Evolutionary conservation across 2,888 invertebrate species (phyloP).

Genomic region (Himalopsyche anomala): DNA sequence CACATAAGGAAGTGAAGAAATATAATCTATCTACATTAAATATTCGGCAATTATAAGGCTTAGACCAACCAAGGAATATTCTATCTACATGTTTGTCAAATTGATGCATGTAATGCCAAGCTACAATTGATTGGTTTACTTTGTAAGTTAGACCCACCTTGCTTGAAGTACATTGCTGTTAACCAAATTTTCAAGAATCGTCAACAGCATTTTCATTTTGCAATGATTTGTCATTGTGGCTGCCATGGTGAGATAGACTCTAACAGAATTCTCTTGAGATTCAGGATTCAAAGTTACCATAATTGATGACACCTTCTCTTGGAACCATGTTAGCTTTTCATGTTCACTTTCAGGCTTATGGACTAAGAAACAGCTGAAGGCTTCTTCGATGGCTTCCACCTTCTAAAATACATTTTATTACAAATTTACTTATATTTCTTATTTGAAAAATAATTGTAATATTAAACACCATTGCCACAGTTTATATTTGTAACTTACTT

Average conservation of each 20-base stretch:
- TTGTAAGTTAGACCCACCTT: slow-evolving; percentile 74
- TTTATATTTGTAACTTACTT: too few relatives aligned
- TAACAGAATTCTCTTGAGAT: slow-evolving; percentile 84
- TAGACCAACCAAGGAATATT: background rate
- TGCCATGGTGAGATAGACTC: slow-evolving; percentile 85
- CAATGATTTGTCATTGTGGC: slow-evolving; percentile 85
- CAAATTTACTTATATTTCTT: background rate
- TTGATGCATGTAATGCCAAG: background rate
- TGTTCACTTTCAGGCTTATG: slow-evolving; percentile 84
- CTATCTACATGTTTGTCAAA: background rate
- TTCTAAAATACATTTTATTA: slow-evolving; percentile 75
- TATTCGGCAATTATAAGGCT: too few relatives aligned
- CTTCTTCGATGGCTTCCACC: slow-evolving; percentile 91
- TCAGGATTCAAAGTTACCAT: slow-evolving; percentile 83
- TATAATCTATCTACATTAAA: too few relatives aligned
- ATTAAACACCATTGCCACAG: too few relatives aligned
- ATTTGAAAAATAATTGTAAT: background rate
- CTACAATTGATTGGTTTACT: background rate
- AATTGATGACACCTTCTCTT: slow-evolving; percentile 81
- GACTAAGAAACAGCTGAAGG: slow-evolving; percentile 91
- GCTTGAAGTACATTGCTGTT: slow-evolving; percentile 85
- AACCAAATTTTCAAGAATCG: slow-evolving; percentile 86
- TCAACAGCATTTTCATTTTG: slow-evolving; percentile 85
- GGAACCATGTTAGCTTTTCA: slow-evolving; percentile 82
- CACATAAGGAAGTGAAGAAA: too few relatives aligned